Conservation (phyloP, 2,113 vertebrate genomes). For the Corythornis cristatus region DNA sequence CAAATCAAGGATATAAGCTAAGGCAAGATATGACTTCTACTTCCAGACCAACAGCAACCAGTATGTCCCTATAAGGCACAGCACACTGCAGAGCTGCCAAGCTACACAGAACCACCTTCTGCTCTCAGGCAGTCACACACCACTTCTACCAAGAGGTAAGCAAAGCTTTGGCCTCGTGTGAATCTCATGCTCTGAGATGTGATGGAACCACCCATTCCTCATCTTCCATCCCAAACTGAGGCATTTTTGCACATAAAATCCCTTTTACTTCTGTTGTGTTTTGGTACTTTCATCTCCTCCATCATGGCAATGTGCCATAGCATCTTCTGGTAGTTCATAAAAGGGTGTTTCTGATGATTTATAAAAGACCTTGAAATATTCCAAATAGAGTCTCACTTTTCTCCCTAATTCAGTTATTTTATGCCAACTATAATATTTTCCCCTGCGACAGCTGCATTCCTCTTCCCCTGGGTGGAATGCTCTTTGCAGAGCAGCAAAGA, state of each 20-base stretch:
- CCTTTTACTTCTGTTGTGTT: not conserved
- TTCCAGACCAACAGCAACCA: not conserved
- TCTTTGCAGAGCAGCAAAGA: not conserved
- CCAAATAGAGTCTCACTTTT: not conserved
- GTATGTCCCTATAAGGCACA: not conserved
- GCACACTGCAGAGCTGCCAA: not conserved
- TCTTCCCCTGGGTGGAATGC: not conserved
- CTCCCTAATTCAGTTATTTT: not conserved
- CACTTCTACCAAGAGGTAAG: not conserved
- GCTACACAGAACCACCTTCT: not conserved
- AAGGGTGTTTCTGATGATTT: not conserved
- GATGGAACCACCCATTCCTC: not conserved
- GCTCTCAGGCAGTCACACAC: not conserved
- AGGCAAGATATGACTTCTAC: not conserved
- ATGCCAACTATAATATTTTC: not conserved
- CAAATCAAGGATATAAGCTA: not conserved
- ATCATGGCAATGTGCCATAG: not conserved
- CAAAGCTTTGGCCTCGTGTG: not conserved
- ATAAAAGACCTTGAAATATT: not conserved
- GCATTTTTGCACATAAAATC: not conserved
- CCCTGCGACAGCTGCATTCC: accelerated
- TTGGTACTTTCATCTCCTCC: not conserved
- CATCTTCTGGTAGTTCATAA: not conserved
- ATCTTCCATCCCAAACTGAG: not conserved
- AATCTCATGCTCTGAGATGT: not conserved